phyloP scores from a whole-genome alignment of 92 coral and sea anemone species.

The Virgularia gustaviana region DNA sequence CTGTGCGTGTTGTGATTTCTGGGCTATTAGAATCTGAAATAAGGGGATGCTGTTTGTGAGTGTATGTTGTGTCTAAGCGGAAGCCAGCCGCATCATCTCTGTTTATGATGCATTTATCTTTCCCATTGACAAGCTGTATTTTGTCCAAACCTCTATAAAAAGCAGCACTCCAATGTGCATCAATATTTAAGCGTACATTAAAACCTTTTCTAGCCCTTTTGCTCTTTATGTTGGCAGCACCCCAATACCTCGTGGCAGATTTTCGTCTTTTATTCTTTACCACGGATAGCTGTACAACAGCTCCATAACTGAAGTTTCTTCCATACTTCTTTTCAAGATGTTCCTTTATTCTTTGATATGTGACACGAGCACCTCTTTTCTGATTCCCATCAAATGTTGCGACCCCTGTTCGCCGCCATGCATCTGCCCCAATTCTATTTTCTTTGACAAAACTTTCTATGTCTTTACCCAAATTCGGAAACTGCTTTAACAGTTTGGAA shows the following conservation, averaged over 20 bases:
- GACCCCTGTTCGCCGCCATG: too few relatives aligned
- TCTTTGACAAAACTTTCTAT: conserved; percentile 42
- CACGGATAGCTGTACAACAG: conserved; percentile 40
- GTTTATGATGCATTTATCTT: conserved; percentile 44
- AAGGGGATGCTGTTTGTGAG: conserved; percentile 46
- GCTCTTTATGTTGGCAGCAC: conserved; percentile 44
- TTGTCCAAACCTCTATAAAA: conserved; percentile 37
- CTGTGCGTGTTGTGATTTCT: conserved; percentile 47
- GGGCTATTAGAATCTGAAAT: conserved; percentile 12
- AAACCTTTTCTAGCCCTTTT: conserved; percentile 43
- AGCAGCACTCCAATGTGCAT: conserved; percentile 38
- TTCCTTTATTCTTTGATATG: conserved; percentile 33
- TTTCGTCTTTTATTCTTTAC: conserved; percentile 30
- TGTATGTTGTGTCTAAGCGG: conserved; percentile 46
- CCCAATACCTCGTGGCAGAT: conserved; percentile 33
- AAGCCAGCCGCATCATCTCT: too few relatives aligned
- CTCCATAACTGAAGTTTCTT: conserved; percentile 46
- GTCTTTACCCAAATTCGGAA: conserved; percentile 48
- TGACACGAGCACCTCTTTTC: conserved; percentile 22
- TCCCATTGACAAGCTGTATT: conserved; percentile 44
- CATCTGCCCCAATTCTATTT: conserved; percentile 46
- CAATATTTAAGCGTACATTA: conserved; percentile 30
- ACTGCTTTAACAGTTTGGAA: too few relatives aligned
- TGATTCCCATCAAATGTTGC: conserved; percentile 27
- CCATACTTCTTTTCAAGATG: conserved; percentile 28